Base-by-base conservation (phyloP, 2,888 invertebrate species). In the Dolichomitus sp. region DNA sequence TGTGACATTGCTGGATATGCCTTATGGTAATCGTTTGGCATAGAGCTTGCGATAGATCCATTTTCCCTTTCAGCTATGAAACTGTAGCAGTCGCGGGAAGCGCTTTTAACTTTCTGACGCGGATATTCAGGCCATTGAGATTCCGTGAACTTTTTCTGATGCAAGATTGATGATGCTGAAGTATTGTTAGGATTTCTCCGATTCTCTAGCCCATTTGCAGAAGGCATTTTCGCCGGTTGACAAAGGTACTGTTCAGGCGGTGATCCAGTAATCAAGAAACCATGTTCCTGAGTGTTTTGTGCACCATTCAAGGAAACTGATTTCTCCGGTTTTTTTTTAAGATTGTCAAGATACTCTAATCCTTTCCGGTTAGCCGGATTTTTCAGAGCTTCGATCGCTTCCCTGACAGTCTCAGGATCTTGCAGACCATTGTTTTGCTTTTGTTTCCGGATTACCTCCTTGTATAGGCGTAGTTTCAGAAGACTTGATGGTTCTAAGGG, bases 391-490 rank as follows among this genome's bases (percentile, higher is more conserved):
- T 89, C 87, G 54, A 91, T 40, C 1, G 87, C 83, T 63, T 85
- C 87, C 7, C 84, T 84, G 5, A 91, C 80, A 0, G 79, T 84
- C 0, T 87, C 87, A 0, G 87, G 83, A 59, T 92, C 91, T 74
- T 93, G 93, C 27, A 93, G 68, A 0, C 93, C 93, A 65, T 93
- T 93, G 76, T 92, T 93, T n/a, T 87, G 86, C 23, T 83, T 88
- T 59, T 89, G 89, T 4, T 88, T 84, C 3, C 86, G 85, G 0
- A 89, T 79, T 0, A 87, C 79, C 9, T 90, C 87, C 40, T 88
- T 89, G 73, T 90, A 87, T 4, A 87, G 9, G 6, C 90, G 88
- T 17, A 91, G 73, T 59, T 91, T 89, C n/a, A 91, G n/a, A 42
- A 92, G 72, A 79, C 92, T 92, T 7, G 87, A 89, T 0, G 90